A percentile compares a stretch with the other conserved stretches of the same genome.
These are phyloP conservation scores for Silurus meridionalis DNA, from an alignment of 2,113 vertebrate genomes.

Conservation along the genomic window DNA sequence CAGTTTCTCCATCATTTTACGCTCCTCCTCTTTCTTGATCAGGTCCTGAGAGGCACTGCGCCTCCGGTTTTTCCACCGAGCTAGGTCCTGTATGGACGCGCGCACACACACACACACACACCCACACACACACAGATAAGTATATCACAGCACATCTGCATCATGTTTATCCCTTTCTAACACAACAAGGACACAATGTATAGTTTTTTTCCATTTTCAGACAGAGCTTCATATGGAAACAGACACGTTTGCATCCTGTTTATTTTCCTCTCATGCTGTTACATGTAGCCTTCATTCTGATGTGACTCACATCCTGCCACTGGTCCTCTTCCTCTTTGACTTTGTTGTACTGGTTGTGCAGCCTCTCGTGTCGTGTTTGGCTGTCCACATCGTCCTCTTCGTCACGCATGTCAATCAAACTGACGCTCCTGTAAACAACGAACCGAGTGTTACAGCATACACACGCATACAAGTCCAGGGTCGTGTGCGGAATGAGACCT, in stretches of 20 bases:
- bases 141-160: neutral
- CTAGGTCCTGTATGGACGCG: constrained; percentile 79
- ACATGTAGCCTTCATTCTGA: neutral
- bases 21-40: constrained; percentile 95
- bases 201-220: neutral
- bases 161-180: neutral
- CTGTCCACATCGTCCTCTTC: constrained; percentile 88
- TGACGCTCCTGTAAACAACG: constrained; percentile 79
- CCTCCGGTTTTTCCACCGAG: constrained; percentile 92
- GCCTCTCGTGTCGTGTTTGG: constrained; percentile 86
- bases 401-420: constrained; percentile 90
- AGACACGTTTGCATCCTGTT: neutral
- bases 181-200: neutral
- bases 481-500: neutral
- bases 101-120: constrained; percentile 3
- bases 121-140: neutral
- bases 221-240: neutral
- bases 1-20: constrained; percentile 91
- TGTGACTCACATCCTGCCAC: constrained; percentile 88
- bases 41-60: constrained; percentile 93
- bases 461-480: neutral
- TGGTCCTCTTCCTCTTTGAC: constrained; percentile 88
- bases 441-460: neutral
- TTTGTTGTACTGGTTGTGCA: constrained; percentile 83
- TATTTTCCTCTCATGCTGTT: neutral